Base-by-base conservation (phyloP, 2,113 vertebrate species). In the Poeciliopsis prolifica region DNA sequence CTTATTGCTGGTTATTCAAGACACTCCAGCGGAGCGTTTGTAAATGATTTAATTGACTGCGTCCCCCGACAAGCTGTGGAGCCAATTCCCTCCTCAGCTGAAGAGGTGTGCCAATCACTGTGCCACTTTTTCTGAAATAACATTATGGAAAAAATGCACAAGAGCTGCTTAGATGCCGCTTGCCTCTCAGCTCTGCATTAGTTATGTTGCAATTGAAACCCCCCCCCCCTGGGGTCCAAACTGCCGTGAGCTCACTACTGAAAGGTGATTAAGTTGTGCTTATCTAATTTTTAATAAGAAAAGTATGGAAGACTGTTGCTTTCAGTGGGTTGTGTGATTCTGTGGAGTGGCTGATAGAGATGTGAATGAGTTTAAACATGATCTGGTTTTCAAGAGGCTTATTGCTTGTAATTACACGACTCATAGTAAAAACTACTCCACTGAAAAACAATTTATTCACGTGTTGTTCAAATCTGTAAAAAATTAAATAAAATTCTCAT, bases 71-170 rank as follows among this genome's bases (percentile, higher is more conserved):
- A 29, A 80, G 84, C 74, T 19, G 74, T 1, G 22, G 78, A 68
- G 54, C 80, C 75, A 80, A 72, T 79, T 79, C 67, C 82, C 77
- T 79, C 74, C 58, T 69, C 84, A 76, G 81, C 84, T 86, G 74
- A 87, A 70, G 88, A 80, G 74, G 69, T 79, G 72, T 77, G 86
- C 86, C 87, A 87, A 87, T 92, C 87, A 88, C 24, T 40, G 37
- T 2, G 19, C 71, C 87, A 84, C 92, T 93, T 92, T 92, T 89
- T 91, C 84, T 73, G 70, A 83, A 90, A 88, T 73, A 87, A 79
- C 81, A 84, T 75, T 83, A 86, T 87, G 83, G 80, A 58, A 86
- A 68, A 80, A 87, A 88, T 81, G 86, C 77, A 75, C 66, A 70
- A 89, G 83, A 87, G 87, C 72, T 71, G 87, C 84, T 91, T 85